A percentile compares a stretch with the other conserved stretches of the same genome.
Conservation (phyloP, 2,797 vertebrate genomes). For the Valencia hispanica region DNA sequence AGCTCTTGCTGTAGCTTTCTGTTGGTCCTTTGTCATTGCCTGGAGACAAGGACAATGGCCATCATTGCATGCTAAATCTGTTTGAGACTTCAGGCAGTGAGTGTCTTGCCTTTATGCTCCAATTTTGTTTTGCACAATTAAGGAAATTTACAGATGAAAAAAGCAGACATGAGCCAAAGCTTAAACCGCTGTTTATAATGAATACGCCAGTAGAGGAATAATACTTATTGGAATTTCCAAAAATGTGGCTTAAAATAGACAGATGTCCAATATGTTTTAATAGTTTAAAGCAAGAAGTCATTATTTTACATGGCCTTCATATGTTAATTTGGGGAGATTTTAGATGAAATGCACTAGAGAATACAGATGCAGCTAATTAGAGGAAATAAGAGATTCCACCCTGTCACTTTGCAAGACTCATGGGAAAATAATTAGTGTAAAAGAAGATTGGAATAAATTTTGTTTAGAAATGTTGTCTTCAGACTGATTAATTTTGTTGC, state of each 20-base stretch:
- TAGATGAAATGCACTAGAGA: slow-evolving; percentile 2
- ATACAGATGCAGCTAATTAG: not conserved
- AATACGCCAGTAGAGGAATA: slow-evolving; percentile 5
- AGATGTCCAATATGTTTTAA: not conserved
- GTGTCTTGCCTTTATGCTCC: slow-evolving; percentile 43
- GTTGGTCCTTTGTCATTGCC: slow-evolving; percentile 27
- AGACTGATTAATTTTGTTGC: not conserved
- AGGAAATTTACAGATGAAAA: slow-evolving; percentile 11
- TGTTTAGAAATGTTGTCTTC: slow-evolving; percentile 2
- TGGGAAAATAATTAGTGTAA: slow-evolving; percentile 7
- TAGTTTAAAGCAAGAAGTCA: not conserved
- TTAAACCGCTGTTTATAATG: slow-evolving; percentile 21
- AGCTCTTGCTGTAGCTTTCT: slow-evolving; percentile 14
- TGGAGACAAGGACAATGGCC: slow-evolving; percentile 33
- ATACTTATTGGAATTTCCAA: not conserved
- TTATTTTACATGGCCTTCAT: not conserved
- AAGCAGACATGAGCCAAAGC: slow-evolving; percentile 19
- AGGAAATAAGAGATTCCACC: not conserved
- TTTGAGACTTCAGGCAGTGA: slow-evolving; percentile 28
- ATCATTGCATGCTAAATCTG: slow-evolving; percentile 33
- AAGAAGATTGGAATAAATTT: not conserved
- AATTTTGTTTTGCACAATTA: not conserved
- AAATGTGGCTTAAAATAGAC: not conserved
- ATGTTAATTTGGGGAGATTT: not conserved
- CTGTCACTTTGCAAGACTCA: slow-evolving; percentile 16